phyloP scores from a whole-genome alignment of 35 echinoderm and acorn worm genomes.

The Diadema setosum region DNA sequence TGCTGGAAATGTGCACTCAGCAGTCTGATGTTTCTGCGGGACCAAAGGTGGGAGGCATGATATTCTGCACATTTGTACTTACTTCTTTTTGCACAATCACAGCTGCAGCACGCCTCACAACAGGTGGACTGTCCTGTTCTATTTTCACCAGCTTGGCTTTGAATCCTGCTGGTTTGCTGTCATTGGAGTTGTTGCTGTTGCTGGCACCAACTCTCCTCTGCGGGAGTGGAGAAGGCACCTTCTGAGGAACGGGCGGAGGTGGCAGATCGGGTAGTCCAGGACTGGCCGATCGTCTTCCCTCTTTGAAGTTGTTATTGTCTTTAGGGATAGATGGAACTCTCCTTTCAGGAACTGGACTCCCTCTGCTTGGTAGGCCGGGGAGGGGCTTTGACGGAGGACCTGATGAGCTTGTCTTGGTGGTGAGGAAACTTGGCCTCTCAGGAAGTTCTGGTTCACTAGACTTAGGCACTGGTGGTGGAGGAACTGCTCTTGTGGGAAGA shows the following conservation, averaged over 20 bases:
- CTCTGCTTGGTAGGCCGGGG: not conserved
- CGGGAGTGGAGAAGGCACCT: not conserved
- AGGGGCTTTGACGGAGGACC: not conserved
- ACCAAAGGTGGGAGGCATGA: no score
- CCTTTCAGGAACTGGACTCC: not conserved
- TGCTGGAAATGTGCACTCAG: no score
- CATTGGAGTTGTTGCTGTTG: not conserved
- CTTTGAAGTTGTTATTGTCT: not conserved
- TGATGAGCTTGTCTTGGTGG: not conserved
- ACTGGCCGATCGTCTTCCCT: not conserved
- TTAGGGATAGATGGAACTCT: not conserved
- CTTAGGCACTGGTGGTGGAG: not conserved
- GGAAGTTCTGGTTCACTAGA: not conserved
- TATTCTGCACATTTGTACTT: not conserved
- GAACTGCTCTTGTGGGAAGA: not conserved
- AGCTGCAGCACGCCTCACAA: not conserved
- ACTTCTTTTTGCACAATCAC: not conserved
- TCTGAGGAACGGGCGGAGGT: not conserved
- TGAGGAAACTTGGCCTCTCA: not conserved
- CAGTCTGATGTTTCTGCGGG: no score
- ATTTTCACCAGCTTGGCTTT: not conserved
- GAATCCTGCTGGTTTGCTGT: not conserved
- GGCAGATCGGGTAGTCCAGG: conserved; percentile 5
- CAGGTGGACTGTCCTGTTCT: not conserved
- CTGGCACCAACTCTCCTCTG: not conserved